A percentile compares a stretch with the other conserved stretches of the same genome.
These are phyloP conservation scores for Cybosia mesomella DNA, from an alignment of 2,888 invertebrate species.

Conservation along the genomic window DNA sequence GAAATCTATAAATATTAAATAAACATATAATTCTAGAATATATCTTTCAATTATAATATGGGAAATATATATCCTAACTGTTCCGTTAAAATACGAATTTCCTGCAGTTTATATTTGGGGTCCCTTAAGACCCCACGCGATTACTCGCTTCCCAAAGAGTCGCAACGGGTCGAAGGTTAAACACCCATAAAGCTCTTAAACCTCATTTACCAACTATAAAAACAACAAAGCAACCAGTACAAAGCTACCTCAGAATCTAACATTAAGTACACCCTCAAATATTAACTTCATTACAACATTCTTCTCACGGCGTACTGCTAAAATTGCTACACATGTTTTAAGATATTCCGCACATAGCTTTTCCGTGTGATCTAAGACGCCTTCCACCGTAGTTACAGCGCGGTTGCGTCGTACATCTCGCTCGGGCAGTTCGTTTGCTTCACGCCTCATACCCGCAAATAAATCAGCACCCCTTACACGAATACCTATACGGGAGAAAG, in stretches of 20 bases:
- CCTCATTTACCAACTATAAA: conserved; percentile 1
- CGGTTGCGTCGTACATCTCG: conserved; percentile 79
- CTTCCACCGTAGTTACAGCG: conserved; percentile 64
- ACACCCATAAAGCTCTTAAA: neutral
- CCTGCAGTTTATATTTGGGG: no score
- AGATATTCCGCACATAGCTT: conserved; percentile 55
- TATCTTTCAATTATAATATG: no score
- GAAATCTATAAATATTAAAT: no score
- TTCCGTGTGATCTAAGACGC: conserved; percentile 54
- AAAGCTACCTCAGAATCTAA: conserved; percentile 3
- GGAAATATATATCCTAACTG: no score
- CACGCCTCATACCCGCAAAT: conserved; percentile 85
- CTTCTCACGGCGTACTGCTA: conserved; percentile 42
- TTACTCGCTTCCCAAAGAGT: no score
- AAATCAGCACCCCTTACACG: conserved; percentile 77
- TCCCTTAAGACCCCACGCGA: no score
- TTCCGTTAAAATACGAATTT: no score
- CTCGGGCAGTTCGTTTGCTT: conserved; percentile 82
- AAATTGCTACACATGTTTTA: conserved; percentile 56
- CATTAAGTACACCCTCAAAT: conserved; percentile 44
- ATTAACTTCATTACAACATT: conserved; percentile 45
- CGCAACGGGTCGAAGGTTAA: no score
- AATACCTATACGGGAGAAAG: conserved; percentile 67
- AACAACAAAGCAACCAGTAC: neutral
- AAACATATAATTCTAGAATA: no score